Base-by-base conservation (phyloP, 2,797 vertebrate genomes). In the Muscicapa comitata region DNA sequence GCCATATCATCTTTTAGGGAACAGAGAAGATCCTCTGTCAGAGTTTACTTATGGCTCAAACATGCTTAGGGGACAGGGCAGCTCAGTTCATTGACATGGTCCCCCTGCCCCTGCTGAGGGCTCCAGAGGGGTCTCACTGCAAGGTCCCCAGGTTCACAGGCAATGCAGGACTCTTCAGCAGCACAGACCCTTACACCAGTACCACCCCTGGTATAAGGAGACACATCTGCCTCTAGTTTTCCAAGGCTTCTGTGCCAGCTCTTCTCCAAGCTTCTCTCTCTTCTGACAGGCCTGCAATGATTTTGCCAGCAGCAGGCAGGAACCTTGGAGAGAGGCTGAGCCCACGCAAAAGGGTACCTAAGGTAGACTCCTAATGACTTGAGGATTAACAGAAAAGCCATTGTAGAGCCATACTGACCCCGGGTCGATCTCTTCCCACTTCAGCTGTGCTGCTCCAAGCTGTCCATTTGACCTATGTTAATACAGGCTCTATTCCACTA, bases 381-480 rank as follows among this genome's bases (percentile, higher is more conserved):
- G 5, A 87, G 58, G 43, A 95, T 87, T 91, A 93, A 86, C 19
- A 93, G 58, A 80, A 94, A 90, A 84, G 65, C 62, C 47, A 43
- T 9, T 33, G 28, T n/a, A 90, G 72, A 91, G 24, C 38, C 37
- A 76, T 76, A n/a, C 38, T 93, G 87, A 93, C 28, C n/a, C 31
- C 4, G 3, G 42, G 40, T 78, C 13, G 17, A 66, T 63, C 54
- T 42, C 58, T 51, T 80, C 70, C 80, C 6, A 8, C 70, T 55
- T 91, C 40, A 59, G 45, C 55, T 84, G 25, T 24, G 51, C 85
- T 85, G 78, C 55, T 80, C 72, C 71, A 48, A 45, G 53, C 59
- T 63, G 53, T 47, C 67, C 51, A 17, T 73, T 92, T 88, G 71
- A 75, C 70, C 80, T 82, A 40, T 1, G 1, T 43, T 57, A 83